phyloP scores from a whole-genome alignment of 2,888 invertebrate genomes.

The Agrotis puta region DNA sequence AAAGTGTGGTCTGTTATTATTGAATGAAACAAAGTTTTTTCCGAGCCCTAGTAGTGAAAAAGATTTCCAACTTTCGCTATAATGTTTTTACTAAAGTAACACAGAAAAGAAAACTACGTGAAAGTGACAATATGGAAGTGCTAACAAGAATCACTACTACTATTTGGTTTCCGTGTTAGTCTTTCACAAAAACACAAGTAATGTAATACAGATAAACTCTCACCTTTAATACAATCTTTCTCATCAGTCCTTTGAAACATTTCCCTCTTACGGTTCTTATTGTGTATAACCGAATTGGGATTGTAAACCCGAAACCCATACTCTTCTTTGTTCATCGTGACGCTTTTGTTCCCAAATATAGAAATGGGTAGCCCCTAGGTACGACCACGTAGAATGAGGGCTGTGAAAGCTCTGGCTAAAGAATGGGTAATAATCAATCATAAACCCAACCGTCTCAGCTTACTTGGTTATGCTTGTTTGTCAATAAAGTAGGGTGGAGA shows the following conservation, averaged over 20 bases:
- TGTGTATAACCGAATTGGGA: conserved; percentile 75
- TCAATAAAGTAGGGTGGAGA: conserved; percentile 78
- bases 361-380: conserved; percentile 40
- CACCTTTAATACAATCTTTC: conserved; percentile 69
- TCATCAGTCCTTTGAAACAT: conserved; percentile 72
- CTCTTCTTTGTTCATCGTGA: conserved; percentile 71
- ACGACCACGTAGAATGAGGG: conserved; percentile 65
- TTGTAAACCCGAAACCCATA: conserved; percentile 76
- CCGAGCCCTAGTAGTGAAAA: neutral
- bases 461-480: conserved; percentile 85
- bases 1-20: neutral
- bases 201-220: conserved; percentile 21
- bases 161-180: neutral
- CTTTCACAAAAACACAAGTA: neutral
- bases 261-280: conserved; percentile 71
- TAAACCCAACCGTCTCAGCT: conserved; percentile 81
- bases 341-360: conserved; percentile 64
- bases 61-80: neutral
- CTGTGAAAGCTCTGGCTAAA: conserved; percentile 79
- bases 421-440: conserved; percentile 89
- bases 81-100: too few species aligned
- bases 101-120: too few species aligned
- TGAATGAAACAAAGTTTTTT: neutral
- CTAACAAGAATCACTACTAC: neutral
- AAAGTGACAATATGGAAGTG: neutral